These are phyloP conservation scores for Pandemis cinnamomeana DNA, from an alignment of 2,888 invertebrate genomes.

Conservation along the genomic window DNA sequence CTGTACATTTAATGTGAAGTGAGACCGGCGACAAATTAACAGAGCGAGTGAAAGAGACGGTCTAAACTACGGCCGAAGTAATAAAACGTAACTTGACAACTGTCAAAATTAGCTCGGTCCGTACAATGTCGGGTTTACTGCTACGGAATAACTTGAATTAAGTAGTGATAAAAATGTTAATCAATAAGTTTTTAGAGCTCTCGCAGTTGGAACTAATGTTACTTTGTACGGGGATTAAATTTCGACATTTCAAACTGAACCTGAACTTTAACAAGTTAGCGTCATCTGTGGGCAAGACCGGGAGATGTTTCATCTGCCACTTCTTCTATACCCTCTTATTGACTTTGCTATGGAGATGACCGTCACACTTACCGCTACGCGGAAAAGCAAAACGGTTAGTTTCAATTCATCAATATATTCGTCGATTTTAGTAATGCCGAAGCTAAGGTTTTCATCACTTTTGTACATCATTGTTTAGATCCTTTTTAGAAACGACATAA, in stretches of 20 bases:
- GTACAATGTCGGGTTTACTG: constrained; percentile 56
- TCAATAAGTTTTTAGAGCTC: constrained; percentile 33
- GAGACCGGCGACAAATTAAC: constrained; percentile 31
- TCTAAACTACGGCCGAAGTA: constrained; percentile 38
- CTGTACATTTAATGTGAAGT: constrained; percentile 40
- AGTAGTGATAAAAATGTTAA: constrained; percentile 37
- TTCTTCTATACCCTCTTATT: too few species aligned
- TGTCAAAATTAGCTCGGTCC: constrained; percentile 57
- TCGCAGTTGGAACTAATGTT: constrained; percentile 18
- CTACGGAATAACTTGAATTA: constrained; percentile 39
- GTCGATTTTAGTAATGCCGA: too few species aligned
- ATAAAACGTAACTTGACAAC: constrained; percentile 60
- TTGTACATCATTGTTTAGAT: too few species aligned
- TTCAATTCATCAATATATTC: too few species aligned
- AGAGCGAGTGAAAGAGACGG: constrained; percentile 30
- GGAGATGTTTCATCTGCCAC: too few species aligned
- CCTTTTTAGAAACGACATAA: too few species aligned
- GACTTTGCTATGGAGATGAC: too few species aligned
- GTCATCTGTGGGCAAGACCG: too few species aligned
- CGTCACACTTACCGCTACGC: too few species aligned
- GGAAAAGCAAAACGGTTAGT: too few species aligned
- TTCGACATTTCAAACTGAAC: not conserved
- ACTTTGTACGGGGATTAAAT: constrained; percentile 13
- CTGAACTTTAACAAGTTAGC: too few species aligned
- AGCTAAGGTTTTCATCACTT: too few species aligned